Evolutionary conservation across 2,113 vertebrate genomes (phyloP).

Genomic region (Grallaria varia): DNA sequence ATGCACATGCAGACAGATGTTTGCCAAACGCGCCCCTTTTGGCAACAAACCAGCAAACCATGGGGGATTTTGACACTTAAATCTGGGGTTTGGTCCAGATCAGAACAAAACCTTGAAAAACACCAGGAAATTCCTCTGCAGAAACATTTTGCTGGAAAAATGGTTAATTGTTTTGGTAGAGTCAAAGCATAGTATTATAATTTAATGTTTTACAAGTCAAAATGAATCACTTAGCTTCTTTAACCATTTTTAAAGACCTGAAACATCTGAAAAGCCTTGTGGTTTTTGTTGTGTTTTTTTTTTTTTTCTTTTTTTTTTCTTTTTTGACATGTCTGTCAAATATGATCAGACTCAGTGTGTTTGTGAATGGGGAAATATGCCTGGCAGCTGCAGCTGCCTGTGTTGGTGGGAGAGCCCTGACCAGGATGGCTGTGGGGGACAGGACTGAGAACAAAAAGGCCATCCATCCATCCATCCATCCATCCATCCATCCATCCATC

Average conservation of each 20-base stretch:
- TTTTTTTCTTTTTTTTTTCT: neutral
- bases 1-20: neutral
- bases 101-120: neutral
- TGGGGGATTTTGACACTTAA: neutral
- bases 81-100: neutral
- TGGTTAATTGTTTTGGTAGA: neutral
- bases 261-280: neutral
- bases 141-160: neutral
- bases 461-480: neutral
- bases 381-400: neutral
- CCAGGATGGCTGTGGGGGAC: accelerated
- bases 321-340: neutral
- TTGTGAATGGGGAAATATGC: neutral
- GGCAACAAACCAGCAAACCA: accelerated
- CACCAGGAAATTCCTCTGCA: neutral
- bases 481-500: accelerated
- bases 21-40: neutral
- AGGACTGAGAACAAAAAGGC: neutral
- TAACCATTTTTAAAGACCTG: neutral
- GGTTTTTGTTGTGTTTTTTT: neutral
- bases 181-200: neutral
- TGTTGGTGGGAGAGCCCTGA: neutral
- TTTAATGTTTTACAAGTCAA: neutral
- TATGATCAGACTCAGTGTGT: neutral
- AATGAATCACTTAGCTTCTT: conserved; percentile 19